Evolutionary conservation across 2,113 vertebrate species (phyloP), one percentile per base, ranked within the genome.

Genomic region (Podarcis muralis): DNA sequence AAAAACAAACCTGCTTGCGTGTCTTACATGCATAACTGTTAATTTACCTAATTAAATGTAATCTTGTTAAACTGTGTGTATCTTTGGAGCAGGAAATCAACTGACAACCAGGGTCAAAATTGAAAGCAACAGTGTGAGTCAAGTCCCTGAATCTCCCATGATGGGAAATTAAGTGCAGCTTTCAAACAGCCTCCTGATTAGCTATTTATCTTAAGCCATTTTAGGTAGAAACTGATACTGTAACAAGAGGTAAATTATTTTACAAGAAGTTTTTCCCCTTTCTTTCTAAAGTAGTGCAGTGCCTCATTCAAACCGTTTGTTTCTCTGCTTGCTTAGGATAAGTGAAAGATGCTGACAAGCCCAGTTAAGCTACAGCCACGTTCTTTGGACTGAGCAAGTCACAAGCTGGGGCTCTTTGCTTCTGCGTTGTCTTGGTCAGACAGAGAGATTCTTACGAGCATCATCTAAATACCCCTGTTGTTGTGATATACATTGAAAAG

Each of bases 21-120:
- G 85, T 81, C 89, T 84, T 48, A 88, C 84, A 71, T 20, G 85
- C 89, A 93, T 92, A 94, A 95, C 90, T 89, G 59, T 91, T 93
- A 93, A 93, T 92, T 93, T 92, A 93, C 86, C 91, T 94, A 94
- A 95, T 89, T 90, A 94, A 95, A 94, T 89, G 91, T 87, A 95
- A 96, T 94, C 94, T 92, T 93, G 91, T 95, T 95, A 95, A 94
- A 88, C 88, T 88, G 89, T 62, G 87, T 93, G 90, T 94, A 94
- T 89, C 83, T 94, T 94, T 87, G 87, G 94, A 87, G 90, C 88
- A 2, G 35, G 84, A 87, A 6, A 88, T 83, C 94, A 88, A 84
- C 94, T 93, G 91, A 91, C 92, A 75, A 94, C 59, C 71, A 80
- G 76, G 0, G 71, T 75, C 66, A 85, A 69, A 91, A 92, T 3